Conservation (phyloP, 2,113 vertebrate species). For the Onychostruthus taczanowskii region DNA sequence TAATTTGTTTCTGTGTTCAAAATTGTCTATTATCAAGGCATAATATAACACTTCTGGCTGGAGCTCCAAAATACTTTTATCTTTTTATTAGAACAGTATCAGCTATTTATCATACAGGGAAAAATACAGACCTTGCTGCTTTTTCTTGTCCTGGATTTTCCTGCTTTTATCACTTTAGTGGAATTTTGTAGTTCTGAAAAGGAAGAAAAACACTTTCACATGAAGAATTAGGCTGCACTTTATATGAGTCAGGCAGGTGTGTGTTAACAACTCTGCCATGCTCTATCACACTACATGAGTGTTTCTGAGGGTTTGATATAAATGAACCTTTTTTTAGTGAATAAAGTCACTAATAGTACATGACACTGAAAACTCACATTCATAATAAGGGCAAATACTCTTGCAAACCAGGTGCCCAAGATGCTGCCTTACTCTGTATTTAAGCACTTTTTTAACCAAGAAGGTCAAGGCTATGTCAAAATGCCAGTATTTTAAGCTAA, state of each 20-base stretch:
- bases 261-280: not conserved
- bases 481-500: not conserved
- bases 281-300: not conserved
- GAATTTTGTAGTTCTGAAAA: conserved; percentile 81
- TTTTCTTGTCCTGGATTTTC: conserved; percentile 84
- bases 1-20: not conserved
- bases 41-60: not conserved
- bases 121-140: conserved; percentile 83
- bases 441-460: not conserved
- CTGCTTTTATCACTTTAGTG: conserved; percentile 83
- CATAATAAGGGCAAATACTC: not conserved
- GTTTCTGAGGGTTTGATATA: not conserved
- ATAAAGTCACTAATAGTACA: not conserved
- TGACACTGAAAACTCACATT: not conserved
- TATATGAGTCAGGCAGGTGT: not conserved
- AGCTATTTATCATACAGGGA: not conserved
- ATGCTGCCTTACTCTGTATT: not conserved
- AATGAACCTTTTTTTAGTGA: not conserved
- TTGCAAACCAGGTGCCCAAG: not conserved
- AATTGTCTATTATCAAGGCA: not conserved
- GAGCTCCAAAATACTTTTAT: not conserved
- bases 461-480: not conserved
- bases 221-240: not conserved
- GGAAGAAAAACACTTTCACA: conserved; percentile 17
- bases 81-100: not conserved